Evolutionary conservation across 2,888 invertebrate species (phyloP).

Genomic region (Achlya flavicornis): DNA sequence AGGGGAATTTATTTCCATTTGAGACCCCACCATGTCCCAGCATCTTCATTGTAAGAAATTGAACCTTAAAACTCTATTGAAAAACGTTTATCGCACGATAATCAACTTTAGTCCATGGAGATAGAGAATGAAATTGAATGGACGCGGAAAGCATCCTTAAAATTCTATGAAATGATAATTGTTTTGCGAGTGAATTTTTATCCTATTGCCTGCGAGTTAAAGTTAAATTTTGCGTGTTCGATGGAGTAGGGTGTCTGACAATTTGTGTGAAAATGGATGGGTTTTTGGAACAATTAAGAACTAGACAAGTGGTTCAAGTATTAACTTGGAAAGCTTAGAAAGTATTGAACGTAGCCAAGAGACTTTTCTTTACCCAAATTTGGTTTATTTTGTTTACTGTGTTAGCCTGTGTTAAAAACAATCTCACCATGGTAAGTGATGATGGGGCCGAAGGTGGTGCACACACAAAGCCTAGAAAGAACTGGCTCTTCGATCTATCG

Average conservation of each 20-base stretch:
- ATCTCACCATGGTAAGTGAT: too few species aligned
- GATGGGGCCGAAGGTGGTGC: too few species aligned
- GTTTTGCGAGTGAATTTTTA: neutral
- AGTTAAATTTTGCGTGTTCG: neutral
- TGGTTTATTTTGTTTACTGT: too few species aligned
- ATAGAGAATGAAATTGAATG: neutral
- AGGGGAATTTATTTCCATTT: slow-evolving; percentile 3
- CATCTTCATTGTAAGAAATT: slow-evolving; percentile 8
- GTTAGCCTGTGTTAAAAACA: too few species aligned
- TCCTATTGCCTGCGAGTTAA: neutral
- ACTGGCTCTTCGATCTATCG: too few species aligned
- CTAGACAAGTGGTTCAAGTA: neutral
- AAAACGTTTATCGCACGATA: neutral
- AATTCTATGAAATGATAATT: neutral
- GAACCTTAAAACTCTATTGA: neutral
- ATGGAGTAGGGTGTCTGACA: slow-evolving; percentile 1
- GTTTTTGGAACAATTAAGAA: neutral
- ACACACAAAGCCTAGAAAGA: too few species aligned
- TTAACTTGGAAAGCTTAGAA: neutral
- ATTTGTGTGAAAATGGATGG: neutral
- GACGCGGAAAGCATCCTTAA: neutral
- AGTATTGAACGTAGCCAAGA: too few species aligned
- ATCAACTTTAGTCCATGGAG: neutral
- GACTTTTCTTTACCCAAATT: too few species aligned
- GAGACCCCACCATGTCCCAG: neutral